phyloP scores from a whole-genome alignment of 2,113 vertebrate species.

The Vimba vimba region DNA sequence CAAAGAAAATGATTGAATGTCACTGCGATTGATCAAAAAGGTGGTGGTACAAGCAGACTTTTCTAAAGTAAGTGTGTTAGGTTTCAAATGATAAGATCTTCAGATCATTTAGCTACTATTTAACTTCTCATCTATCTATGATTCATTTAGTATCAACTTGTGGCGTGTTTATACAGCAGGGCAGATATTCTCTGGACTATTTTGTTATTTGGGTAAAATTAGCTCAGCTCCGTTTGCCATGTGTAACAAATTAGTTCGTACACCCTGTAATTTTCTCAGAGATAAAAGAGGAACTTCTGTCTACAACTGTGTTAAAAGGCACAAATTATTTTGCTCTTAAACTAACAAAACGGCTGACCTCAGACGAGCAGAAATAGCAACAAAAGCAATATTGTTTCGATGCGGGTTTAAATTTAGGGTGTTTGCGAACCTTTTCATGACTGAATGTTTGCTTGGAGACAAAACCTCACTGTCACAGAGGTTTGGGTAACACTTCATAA shows the following conservation, averaged over 20 bases:
- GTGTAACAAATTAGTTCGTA: slow-evolving; percentile 10
- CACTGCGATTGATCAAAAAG: background rate
- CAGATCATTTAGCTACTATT: background rate
- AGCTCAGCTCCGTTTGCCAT: slow-evolving; percentile 14
- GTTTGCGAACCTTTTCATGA: slow-evolving; percentile 18
- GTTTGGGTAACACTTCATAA: slow-evolving; percentile 16
- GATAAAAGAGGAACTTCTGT: slow-evolving; percentile 33
- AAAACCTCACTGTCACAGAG: background rate
- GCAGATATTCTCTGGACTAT: slow-evolving; percentile 8
- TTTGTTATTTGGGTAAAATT: slow-evolving; percentile 13
- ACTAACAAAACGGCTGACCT: slow-evolving; percentile 18
- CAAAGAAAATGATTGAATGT: background rate
- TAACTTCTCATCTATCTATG: background rate
- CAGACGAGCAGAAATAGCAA: slow-evolving; percentile 35
- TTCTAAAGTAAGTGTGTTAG: background rate
- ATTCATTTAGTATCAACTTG: background rate
- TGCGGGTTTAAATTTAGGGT: background rate
- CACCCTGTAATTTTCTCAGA: slow-evolving; percentile 33
- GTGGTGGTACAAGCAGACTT: background rate
- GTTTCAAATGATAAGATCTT: too few relatives aligned
- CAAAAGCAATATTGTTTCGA: slow-evolving; percentile 14
- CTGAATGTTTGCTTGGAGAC: slow-evolving; percentile 6
- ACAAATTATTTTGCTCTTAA: slow-evolving; percentile 17
- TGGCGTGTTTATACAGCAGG: background rate
- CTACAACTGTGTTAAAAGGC: slow-evolving; percentile 33